Evolutionary conservation across 2,888 invertebrate species (phyloP), one percentile per base, ranked within the genome.

Genomic region (Dione vanillae): DNA sequence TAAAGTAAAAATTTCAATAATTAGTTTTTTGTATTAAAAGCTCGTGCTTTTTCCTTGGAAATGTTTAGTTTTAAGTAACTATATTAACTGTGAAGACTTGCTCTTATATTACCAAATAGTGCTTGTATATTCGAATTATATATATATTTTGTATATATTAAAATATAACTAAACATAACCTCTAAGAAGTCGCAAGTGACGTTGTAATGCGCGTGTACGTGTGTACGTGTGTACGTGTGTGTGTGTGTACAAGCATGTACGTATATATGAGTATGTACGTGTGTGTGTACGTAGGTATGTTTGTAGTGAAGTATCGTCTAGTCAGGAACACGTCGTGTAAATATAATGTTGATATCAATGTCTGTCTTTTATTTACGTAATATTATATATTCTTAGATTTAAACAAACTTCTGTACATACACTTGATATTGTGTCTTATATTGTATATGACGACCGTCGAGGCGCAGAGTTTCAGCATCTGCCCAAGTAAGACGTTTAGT

Each of bases 251-350:
- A n/a, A n/a, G n/a, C n/a, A 19, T 47, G 10, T n/a, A 16, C 0
- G n/a, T 45, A 2, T 43, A 40, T 65, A 7, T n/a, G 16, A n/a
- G n/a, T n/a, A 19, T 47, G 10, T n/a, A 16, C 0, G n/a, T 45
- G 8, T 43, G 20, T 65, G 11, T n/a, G 16, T 61, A 43, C 54
- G n/a, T 64, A 16, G 72, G 70, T 65, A 59, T 37, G 47, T 52
- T 69, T 71, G 67, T 68, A 68, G 51, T 73, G 61, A 69, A 56
- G 56, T 40, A 56, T 11, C n/a, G 62, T 76, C 76, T 76, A 76
- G 76, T 76, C 76, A 76, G 68, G 74, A 67, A 71, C 70, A 74
- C 74, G 69, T 72, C 74, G 69, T 72, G 74, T 72, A 72, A 74
- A 66, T 66, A 66, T 58, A 66, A 37, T 19, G 47, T 66, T 66